Percentiles rank a stretch among this genome's conserved stretches.
Evolutionary conservation across 1,140 invertebrate genomes (phyloP).

Genomic region (Hylyphantes graminicola): DNA sequence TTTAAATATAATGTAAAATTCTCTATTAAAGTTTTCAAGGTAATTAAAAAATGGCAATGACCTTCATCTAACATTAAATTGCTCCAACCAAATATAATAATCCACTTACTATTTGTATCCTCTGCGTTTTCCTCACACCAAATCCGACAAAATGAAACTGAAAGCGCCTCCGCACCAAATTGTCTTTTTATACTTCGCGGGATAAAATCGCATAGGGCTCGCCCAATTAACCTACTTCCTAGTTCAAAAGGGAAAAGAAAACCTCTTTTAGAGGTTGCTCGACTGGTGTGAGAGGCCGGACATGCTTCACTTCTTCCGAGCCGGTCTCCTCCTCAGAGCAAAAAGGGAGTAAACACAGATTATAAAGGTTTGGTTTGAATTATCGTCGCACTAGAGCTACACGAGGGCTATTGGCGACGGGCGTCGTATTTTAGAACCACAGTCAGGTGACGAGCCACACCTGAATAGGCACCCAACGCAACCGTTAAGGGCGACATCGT

Average conservation of each 20-base stretch:
- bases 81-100: neutral
- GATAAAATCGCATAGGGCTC: constrained; percentile 44
- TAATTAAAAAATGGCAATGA: neutral
- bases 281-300: constrained; percentile 23
- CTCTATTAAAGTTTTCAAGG: no score
- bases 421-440: no score
- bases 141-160: constrained; percentile 29
- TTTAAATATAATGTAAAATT: no score
- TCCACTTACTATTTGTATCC: constrained; percentile 55
- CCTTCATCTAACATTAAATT: constrained; percentile 1
- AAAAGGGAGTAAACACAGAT: no score
- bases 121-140: constrained; percentile 7
- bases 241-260: constrained; percentile 45
- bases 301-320: constrained; percentile 44
- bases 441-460: no score
- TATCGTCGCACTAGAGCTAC: no score
- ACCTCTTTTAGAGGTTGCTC: constrained; percentile 19
- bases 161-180: constrained; percentile 32
- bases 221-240: constrained; percentile 55
- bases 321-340: neutral
- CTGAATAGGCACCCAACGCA: no score
- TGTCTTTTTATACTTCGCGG: constrained; percentile 48
- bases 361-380: no score
- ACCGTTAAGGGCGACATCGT: no score
- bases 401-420: no score